Conservation (phyloP, 2,797 vertebrate genomes). For the Mastacembelus armatus region DNA sequence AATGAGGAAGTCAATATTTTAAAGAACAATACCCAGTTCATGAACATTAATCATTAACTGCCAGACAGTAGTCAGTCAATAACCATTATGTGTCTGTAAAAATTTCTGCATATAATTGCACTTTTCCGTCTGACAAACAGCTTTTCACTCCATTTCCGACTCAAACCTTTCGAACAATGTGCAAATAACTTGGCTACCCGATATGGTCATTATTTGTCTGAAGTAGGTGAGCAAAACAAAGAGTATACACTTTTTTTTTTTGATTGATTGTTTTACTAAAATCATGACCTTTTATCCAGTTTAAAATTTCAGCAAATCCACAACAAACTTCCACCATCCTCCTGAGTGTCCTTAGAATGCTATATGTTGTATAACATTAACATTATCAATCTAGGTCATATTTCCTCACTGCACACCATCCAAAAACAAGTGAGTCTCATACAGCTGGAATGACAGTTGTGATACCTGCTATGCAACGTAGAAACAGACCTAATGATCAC, state of each 20-base stretch:
- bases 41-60: conserved; percentile 36
- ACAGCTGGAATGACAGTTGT: conserved; percentile 43
- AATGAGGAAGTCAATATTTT: conserved; percentile 4
- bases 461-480: conserved; percentile 45
- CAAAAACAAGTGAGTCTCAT: conserved; percentile 22
- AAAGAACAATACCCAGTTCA: conserved; percentile 10
- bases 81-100: conserved; percentile 23
- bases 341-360: not conserved
- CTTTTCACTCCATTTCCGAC: too few species aligned
- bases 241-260: not conserved
- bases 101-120: too few species aligned
- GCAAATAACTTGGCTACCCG: too few species aligned
- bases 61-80: conserved; percentile 28
- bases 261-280: not conserved
- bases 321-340: not conserved
- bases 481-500: conserved; percentile 60
- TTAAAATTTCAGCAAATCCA: not conserved
- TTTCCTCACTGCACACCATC: conserved; percentile 19
- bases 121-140: too few species aligned
- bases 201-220: too few species aligned
- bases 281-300: not conserved
- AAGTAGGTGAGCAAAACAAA: too few species aligned
- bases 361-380: not conserved
- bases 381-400: conserved; percentile 11
- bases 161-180: too few species aligned